Evolutionary conservation across 2,888 invertebrate genomes (phyloP).

Genomic region (Caenorhabditis sulstoni): DNA sequence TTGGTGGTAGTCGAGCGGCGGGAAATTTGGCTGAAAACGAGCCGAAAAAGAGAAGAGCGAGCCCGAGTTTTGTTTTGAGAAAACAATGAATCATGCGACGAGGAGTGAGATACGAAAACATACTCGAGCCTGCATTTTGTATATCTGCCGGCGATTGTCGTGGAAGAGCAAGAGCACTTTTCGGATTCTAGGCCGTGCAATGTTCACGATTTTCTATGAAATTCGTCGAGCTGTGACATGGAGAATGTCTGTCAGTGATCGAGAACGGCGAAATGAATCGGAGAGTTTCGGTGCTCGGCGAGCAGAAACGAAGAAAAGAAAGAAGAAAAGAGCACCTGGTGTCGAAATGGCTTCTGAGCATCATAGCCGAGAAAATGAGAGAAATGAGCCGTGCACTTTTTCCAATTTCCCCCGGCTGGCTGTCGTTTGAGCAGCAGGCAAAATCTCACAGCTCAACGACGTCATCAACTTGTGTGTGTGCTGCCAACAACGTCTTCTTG

Average conservation of each 20-base stretch:
- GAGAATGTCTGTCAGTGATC: too few species aligned
- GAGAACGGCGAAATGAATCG: too few species aligned
- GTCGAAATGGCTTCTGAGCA: too few species aligned
- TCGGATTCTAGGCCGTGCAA: too few species aligned
- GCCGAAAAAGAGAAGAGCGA: background rate
- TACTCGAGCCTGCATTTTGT: background rate
- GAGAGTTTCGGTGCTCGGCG: background rate
- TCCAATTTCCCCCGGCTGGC: conserved; percentile 21
- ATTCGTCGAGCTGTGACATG: too few species aligned
- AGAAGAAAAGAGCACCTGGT: background rate
- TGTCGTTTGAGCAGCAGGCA: background rate
- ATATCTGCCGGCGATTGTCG: too few species aligned
- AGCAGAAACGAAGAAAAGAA: background rate
- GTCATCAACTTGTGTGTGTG: conserved; percentile 57
- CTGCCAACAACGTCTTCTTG: conserved; percentile 35
- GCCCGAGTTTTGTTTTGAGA: conserved; percentile 10
- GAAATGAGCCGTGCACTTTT: conserved; percentile 11
- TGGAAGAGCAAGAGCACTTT: too few species aligned
- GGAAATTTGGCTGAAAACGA: background rate
- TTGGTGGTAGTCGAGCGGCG: background rate
- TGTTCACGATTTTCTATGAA: too few species aligned
- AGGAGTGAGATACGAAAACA: background rate
- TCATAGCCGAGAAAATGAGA: background rate
- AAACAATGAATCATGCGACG: conserved; percentile 11
- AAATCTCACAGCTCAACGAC: conserved; percentile 47